Conservation (phyloP, 2,888 invertebrate genomes). For the Lithophane leautieri region DNA sequence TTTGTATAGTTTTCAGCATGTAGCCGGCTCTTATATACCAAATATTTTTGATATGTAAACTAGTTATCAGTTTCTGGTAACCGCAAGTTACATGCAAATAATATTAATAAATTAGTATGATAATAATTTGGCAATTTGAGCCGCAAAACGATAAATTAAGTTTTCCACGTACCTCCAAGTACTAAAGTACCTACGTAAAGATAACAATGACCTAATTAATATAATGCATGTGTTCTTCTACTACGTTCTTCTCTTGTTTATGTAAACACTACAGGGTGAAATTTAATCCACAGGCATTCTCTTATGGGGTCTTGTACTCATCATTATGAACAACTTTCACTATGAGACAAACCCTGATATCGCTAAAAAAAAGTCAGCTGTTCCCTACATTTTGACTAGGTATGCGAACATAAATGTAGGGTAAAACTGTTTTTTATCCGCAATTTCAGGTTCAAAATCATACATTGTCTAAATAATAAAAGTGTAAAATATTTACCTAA, state of each 20-base stretch:
- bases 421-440: too few species aligned
- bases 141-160: constrained; percentile 25
- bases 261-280: neutral
- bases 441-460: too few species aligned
- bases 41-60: neutral
- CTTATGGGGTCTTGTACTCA: too few species aligned
- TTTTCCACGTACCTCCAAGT: neutral
- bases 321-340: too few species aligned
- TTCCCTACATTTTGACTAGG: too few species aligned
- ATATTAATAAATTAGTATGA: too few species aligned
- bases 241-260: neutral
- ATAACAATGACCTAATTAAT: constrained; percentile 81
- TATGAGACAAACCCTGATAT: too few species aligned
- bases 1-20: neutral
- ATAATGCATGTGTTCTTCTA: neutral
- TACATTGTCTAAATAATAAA: too few species aligned
- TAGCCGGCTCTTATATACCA: constrained; percentile 1
- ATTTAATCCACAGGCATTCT: too few species aligned
- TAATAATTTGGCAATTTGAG: neutral
- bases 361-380: too few species aligned
- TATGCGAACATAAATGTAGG: too few species aligned
- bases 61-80: constrained; percentile 16
- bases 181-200: neutral
- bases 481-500: too few species aligned
- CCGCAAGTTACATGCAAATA: neutral